phyloP scores from a whole-genome alignment of 2,113 vertebrate species.

The Ibidorhyncha struthersii region DNA sequence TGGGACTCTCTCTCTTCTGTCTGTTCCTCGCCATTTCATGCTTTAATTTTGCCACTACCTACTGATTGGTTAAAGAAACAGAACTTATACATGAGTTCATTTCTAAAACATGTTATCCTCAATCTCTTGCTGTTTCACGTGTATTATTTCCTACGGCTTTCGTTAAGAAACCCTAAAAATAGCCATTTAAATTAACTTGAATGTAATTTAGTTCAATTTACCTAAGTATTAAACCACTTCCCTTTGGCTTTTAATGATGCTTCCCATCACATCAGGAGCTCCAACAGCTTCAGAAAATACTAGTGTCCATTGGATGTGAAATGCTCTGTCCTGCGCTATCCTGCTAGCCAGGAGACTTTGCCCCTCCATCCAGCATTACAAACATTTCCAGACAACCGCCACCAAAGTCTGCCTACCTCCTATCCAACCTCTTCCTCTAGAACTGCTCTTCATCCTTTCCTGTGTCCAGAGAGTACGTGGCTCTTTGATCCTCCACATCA shows the following conservation, averaged over 20 bases:
- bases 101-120: neutral
- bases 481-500: neutral
- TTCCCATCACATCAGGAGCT: neutral
- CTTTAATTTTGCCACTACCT: neutral
- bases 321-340: too few species aligned
- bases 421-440: neutral
- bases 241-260: neutral
- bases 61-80: accelerated
- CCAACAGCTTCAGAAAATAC: neutral
- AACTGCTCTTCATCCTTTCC: neutral
- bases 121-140: neutral
- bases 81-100: neutral
- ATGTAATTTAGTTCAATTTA: neutral
- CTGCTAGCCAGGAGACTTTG: neutral
- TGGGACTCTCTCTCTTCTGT: neutral
- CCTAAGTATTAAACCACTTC: neutral
- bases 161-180: neutral
- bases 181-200: neutral
- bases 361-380: too few species aligned
- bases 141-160: neutral
- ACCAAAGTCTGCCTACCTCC: neutral
- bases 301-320: neutral
- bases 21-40: neutral
- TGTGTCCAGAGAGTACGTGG: neutral
- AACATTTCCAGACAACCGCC: neutral